These are phyloP conservation scores for Rhyacichthys aspro DNA, from an alignment of 2,797 vertebrate genomes.

Conservation along the genomic window DNA sequence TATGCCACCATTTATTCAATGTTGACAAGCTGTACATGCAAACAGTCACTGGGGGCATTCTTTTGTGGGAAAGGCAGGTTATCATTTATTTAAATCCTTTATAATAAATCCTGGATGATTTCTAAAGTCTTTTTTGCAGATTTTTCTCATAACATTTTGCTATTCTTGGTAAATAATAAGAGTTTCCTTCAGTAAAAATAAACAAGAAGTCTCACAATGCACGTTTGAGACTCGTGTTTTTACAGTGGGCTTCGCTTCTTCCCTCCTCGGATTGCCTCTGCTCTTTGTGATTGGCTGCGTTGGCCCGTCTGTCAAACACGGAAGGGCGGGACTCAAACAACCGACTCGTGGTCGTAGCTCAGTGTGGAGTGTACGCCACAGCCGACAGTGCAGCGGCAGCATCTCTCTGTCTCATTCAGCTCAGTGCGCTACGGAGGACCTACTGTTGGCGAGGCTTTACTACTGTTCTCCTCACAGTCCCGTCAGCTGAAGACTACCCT, in stretches of 20 bases:
- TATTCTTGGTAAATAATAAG: too few relatives aligned
- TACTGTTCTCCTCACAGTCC: slow-evolving; percentile 21
- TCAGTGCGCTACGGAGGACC: slow-evolving; percentile 36
- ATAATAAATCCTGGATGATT: too few relatives aligned
- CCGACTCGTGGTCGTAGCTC: slow-evolving; percentile 65
- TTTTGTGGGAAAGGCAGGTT: too few relatives aligned
- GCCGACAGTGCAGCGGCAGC: slow-evolving; percentile 39
- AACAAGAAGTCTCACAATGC: too few relatives aligned
- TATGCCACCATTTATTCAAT: too few relatives aligned
- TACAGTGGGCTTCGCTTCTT: slow-evolving; percentile 29
- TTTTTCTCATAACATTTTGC: too few relatives aligned
- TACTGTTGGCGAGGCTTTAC: slow-evolving; percentile 5
- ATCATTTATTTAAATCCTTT: too few relatives aligned
- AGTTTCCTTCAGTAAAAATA: too few relatives aligned
- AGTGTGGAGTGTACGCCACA: slow-evolving; percentile 56
- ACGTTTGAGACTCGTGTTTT: slow-evolving; percentile 33
- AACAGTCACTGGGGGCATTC: too few relatives aligned
- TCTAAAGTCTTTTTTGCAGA: too few relatives aligned
- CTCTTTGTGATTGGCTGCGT: slow-evolving; percentile 57
- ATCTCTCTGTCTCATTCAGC: slow-evolving; percentile 14
- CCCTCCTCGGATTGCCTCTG: background rate
- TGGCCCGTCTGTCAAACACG: slow-evolving; percentile 48
- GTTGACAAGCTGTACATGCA: too few relatives aligned
- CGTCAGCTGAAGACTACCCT: slow-evolving; percentile 15
- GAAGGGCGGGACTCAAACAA: slow-evolving; percentile 74